Evolutionary conservation across 2,888 invertebrate species (phyloP), one percentile per base, ranked within the genome.

Genomic region (Lepas anatifera): DNA sequence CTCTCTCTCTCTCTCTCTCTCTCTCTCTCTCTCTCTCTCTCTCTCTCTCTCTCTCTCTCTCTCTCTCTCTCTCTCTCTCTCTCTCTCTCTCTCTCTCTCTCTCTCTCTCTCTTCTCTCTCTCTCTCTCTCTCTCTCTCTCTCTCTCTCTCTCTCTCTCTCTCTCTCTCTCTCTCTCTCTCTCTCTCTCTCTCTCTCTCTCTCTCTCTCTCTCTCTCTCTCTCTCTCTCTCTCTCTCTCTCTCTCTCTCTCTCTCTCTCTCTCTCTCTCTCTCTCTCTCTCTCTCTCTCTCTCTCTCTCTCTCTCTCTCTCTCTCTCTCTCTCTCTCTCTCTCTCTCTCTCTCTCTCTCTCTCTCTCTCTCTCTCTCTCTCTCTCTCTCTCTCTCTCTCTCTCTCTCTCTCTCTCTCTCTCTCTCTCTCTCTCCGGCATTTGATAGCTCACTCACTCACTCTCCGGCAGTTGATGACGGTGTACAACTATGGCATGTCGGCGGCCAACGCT

Each of bases 161-260:
- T 37, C 39, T 37, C 67, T 37, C 39, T 37, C 25, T 46, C 46
- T 41, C 35, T 46, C 68, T 48, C 48, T 46, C 46, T 46, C 48
- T 48, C 48, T 41, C 46, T 41, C 68, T 68, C 68, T 68, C 50
- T 29, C 39, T 39, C 50, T 68, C 29, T 46, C 50, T 32, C 69
- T 48, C 50, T 46, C 35, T 46, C 35, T 32, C 37, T 46, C 39
- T 29, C 68, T 35, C 48, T 50, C 29, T 43, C 27, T 39, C 29
- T 16, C 25, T 48, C 68, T 48, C 68, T 46, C 27, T 35, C 35
- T 48, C 43, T 29, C 29, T 32, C 52, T 22, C 32, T 48, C 25
- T 35, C 68, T 29, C 68, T 43, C 25, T 43, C 35, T 68, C 68
- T 43, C 46, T 68, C 46, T 43, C 32, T 41, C 32, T 22, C 67